Conservation (phyloP, 1,140 invertebrate genomes). For the Sarcophaga bullata region DNA sequence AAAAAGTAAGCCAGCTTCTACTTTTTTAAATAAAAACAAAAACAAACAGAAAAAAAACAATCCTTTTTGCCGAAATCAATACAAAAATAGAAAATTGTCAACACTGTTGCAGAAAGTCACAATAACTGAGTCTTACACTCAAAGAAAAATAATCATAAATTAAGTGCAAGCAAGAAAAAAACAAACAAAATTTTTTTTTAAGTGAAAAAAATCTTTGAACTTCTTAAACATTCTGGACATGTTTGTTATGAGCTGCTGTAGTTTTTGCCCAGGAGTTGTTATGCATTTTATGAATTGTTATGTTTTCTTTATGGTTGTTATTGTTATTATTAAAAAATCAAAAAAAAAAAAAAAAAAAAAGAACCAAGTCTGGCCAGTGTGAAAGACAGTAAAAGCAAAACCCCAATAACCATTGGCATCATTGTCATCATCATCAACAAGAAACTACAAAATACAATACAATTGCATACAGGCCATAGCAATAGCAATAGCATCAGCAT, state of each 20-base stretch:
- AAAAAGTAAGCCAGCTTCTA: constrained; percentile 4
- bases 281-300: constrained; percentile 41
- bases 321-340: background rate
- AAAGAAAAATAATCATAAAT: background rate
- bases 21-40: background rate
- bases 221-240: background rate
- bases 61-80: background rate
- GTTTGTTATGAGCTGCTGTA: background rate
- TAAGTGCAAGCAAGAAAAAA: background rate
- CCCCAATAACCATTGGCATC: constrained; percentile 6
- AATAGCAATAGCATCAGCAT: background rate
- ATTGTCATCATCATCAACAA: background rate
- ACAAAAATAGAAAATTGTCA: constrained; percentile 12
- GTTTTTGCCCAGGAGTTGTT: background rate
- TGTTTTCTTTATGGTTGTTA: constrained; percentile 34
- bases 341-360: background rate
- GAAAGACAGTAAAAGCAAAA: background rate
- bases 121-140: too few species aligned
- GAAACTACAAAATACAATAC: background rate
- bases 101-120: background rate
- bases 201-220: background rate
- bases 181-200: constrained; percentile 1
- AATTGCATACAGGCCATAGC: background rate
- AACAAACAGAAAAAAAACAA: background rate
- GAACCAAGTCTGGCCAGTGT: background rate